Evolutionary conservation across 2,888 invertebrate species (phyloP).

Genomic region (Parapristionchus giblindavisi): DNA sequence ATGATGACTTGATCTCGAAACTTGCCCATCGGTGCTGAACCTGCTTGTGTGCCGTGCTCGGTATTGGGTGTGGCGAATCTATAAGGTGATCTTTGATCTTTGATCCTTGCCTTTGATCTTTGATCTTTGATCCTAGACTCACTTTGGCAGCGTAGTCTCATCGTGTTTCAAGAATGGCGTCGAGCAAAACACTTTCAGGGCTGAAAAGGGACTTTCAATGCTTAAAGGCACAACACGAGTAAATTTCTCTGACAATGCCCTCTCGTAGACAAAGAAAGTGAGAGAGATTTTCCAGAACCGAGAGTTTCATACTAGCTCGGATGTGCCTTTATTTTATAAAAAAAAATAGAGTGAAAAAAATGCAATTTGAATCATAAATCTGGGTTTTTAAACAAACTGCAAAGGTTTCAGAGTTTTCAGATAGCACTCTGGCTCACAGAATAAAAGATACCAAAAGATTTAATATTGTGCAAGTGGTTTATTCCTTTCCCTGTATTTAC

Average conservation of each 20-base stretch:
- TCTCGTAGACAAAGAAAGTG: too few species aligned
- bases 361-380: too few species aligned
- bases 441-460: too few species aligned
- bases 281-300: too few species aligned
- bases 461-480: too few species aligned
- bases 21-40: conserved; percentile 56
- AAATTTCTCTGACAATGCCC: not conserved
- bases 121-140: not conserved
- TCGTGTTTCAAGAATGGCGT: conserved; percentile 26
- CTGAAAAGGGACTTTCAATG: not conserved
- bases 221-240: not conserved
- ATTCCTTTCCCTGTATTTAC: not conserved
- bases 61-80: conserved; percentile 12
- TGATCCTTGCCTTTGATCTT: not conserved
- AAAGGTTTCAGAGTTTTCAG: too few species aligned
- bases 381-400: too few species aligned
- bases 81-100: not conserved
- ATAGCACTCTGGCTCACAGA: too few species aligned
- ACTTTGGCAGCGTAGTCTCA: conserved; percentile 28
- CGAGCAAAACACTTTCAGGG: conserved; percentile 32
- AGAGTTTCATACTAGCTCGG: too few species aligned
- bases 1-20: conserved; percentile 58
- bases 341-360: too few species aligned
- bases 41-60: conserved; percentile 48
- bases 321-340: too few species aligned